Percentiles rank a stretch among this genome's conserved stretches.
Conservation (phyloP, 2,888 invertebrate species). For the Scrobipalpa costella region DNA sequence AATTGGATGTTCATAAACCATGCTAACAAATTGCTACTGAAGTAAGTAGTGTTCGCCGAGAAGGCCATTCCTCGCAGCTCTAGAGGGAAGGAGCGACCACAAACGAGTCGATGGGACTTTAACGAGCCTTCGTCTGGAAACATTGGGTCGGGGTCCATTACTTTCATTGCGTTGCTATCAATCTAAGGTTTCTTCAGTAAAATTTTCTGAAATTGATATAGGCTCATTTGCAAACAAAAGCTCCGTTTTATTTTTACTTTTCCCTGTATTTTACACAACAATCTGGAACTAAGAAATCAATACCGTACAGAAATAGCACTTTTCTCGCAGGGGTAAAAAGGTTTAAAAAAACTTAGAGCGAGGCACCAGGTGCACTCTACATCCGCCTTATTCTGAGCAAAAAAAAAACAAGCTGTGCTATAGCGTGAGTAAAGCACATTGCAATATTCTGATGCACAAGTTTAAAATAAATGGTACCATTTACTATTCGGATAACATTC, state of each 20-base stretch:
- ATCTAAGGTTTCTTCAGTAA: conserved; percentile 31
- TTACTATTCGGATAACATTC: not conserved
- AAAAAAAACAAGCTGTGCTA: conserved; percentile 48
- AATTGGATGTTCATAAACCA: conserved; percentile 20
- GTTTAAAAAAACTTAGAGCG: conserved; percentile 45
- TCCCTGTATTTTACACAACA: not conserved
- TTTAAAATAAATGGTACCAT: not conserved
- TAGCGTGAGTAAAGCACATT: conserved; percentile 47
- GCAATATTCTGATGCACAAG: conserved; percentile 37
- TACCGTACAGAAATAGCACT: conserved; percentile 24
- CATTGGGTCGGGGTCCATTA: conserved; percentile 34
- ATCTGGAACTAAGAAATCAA: conserved; percentile 25
- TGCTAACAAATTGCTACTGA: conserved; percentile 19
- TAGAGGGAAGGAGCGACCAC: conserved; percentile 30
- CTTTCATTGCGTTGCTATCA: conserved; percentile 41
- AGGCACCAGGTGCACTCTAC: conserved; percentile 70
- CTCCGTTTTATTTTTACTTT: not conserved
- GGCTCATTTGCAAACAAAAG: not conserved
- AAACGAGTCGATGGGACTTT: conserved; percentile 42
- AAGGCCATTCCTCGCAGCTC: conserved; percentile 27
- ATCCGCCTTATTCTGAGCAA: conserved; percentile 61
- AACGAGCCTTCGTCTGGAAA: conserved; percentile 40
- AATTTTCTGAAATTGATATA: conserved; percentile 22
- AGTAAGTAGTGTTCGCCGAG: conserved; percentile 23
- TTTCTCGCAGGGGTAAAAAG: conserved; percentile 21